Evolutionary conservation across 2,797 vertebrate genomes (phyloP), one percentile per base, ranked within the genome.

Genomic region (Scarus forsteni): DNA sequence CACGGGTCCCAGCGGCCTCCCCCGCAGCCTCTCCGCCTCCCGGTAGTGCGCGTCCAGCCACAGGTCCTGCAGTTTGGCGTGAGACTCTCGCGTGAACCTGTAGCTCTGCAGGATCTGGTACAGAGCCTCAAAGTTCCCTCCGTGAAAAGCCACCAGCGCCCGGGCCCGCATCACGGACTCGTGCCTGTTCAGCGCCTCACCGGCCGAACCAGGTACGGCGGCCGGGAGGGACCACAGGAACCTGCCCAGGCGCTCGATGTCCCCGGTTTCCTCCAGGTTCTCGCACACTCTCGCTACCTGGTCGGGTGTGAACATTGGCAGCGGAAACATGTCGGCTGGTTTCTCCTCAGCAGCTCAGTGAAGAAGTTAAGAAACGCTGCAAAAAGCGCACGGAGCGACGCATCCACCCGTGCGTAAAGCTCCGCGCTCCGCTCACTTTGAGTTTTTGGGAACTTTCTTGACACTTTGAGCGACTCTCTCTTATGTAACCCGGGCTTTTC

Each of bases 41-140:
- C 94, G 87, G 88, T 95, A 95, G 77, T 95, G 95, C 66, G 94
- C 94, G 75, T 95, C 93, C 81, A 95, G 90, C 94, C 94, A 95
- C 78, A 95, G 83, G 80, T 94, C 94, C 55, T 95, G 94, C 1
- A 95, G 92, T 60, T 95, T 95, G 57, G 94, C 93, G 83, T 95
- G 95, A 0, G 95, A 95, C 64, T 95, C 93, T 5, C 93, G 93
- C 27, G 94, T 94, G 45, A 95, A 95, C 8, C 95, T 85, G 85
- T 95, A 94, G 59, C 88, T 94, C 79, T 95, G 94, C 18, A 95
- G 89, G 75, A 95, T 95, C 63, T 94, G 94, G 77, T 95, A 95
- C 0, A 95, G 93, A 7, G 92, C 94, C 49, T 95, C 94, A 16
- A 95, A 95, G 83, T 95, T 94, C 0, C 95, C 95, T 0, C 93